Conservation (phyloP, 2,113 vertebrate species). For the Arenaria interpres region DNA sequence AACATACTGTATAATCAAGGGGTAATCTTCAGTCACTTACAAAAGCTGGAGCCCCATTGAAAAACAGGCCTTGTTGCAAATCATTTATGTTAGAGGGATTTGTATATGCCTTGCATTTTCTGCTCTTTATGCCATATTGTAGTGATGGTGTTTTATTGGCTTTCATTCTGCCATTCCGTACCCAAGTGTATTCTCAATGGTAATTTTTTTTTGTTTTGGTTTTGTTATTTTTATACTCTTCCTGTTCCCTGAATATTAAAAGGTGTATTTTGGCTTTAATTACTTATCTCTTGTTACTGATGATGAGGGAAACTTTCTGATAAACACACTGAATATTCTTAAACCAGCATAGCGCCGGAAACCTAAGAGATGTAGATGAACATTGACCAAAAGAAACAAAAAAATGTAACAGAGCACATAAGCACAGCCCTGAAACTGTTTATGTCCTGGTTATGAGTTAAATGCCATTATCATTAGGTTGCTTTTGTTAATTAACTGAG, state of each 20-base stretch:
- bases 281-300: conserved; percentile 44
- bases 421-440: not conserved
- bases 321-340: conserved; percentile 30
- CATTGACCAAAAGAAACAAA: conserved; percentile 52
- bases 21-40: not conserved
- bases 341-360: conserved; percentile 40
- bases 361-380: conserved; percentile 6
- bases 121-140: not conserved
- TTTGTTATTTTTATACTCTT: not conserved
- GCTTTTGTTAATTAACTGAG: conserved; percentile 55
- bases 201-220: not conserved
- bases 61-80: not conserved
- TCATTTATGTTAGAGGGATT: not conserved
- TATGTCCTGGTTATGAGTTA: conserved; percentile 52
- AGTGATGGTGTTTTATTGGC: not conserved
- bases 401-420: conserved; percentile 6
- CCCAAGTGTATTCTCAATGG: not conserved
- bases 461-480: conserved; percentile 36
- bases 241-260: not conserved
- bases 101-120: not conserved
- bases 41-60: not conserved
- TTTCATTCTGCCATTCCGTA: not conserved
- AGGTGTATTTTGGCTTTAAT: conserved; percentile 44
- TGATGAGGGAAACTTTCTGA: conserved; percentile 37
- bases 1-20: not conserved